These are phyloP conservation scores for Apotomis betuletana DNA, from an alignment of 2,888 invertebrate species.

Conservation along the genomic window DNA sequence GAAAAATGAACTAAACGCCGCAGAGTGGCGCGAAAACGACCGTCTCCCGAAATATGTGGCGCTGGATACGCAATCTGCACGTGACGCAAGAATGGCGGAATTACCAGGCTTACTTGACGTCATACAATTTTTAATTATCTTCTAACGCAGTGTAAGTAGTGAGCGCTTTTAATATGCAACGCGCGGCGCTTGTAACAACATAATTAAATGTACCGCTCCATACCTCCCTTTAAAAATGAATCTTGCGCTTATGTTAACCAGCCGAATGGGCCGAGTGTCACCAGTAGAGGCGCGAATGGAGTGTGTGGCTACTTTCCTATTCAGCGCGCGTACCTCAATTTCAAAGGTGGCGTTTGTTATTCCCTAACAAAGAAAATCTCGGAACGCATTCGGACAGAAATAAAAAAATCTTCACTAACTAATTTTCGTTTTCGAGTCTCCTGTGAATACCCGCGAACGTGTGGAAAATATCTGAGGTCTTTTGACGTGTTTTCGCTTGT, in stretches of 20 bases:
- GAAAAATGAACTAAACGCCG: constrained; percentile 75
- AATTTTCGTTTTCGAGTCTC: constrained; percentile 81
- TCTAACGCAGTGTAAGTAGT: constrained; percentile 1
- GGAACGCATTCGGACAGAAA: constrained; percentile 75
- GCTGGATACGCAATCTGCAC: constrained; percentile 28
- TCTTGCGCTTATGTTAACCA: constrained; percentile 4
- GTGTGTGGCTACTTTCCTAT: constrained; percentile 64
- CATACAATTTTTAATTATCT: constrained; percentile 19
- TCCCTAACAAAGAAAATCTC: constrained; percentile 81
- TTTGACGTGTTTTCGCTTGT: constrained; percentile 73
- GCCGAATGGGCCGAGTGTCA: constrained; percentile 27
- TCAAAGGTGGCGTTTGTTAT: constrained; percentile 78
- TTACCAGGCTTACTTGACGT: constrained; percentile 19
- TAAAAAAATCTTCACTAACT: constrained; percentile 80
- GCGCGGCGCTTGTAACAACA: neutral
- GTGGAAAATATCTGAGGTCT: constrained; percentile 80
- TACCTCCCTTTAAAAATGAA: constrained; percentile 1
- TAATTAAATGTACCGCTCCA: neutral
- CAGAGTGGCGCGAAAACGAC: constrained; percentile 65
- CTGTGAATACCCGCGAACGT: constrained; percentile 79
- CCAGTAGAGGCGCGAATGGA: constrained; percentile 42
- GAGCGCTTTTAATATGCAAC: neutral
- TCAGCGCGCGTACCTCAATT: constrained; percentile 76
- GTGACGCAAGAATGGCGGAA: constrained; percentile 39
- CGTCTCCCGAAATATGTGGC: constrained; percentile 70